Evolutionary conservation across 2,113 vertebrate species (phyloP).

Genomic region (Glaucomys volans): DNA sequence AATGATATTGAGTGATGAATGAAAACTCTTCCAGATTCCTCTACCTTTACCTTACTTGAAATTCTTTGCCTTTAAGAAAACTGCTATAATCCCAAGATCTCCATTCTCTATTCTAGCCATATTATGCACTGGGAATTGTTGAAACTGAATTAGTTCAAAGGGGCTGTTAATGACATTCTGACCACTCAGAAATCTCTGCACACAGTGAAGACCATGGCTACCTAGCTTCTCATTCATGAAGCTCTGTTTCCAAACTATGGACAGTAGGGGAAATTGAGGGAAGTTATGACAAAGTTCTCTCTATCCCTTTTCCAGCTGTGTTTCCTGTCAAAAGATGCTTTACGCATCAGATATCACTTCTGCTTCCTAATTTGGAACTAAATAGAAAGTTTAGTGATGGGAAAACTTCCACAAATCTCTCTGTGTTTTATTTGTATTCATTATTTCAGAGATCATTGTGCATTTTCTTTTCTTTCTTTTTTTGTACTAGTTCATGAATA

Average conservation of each 20-base stretch:
- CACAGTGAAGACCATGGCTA: background rate
- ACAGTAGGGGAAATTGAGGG: background rate
- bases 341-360: background rate
- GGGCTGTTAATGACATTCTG: background rate
- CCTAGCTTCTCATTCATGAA: background rate
- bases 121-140: background rate
- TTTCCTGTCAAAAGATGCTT: background rate
- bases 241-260: background rate
- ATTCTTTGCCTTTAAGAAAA: conserved; percentile 30
- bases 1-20: background rate
- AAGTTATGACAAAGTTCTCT: background rate
- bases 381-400: background rate
- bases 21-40: background rate
- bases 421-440: conserved; percentile 6
- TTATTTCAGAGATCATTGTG: background rate
- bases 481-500: conserved; percentile 1
- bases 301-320: background rate
- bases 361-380: conserved; percentile 38
- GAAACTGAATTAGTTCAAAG: conserved; percentile 14
- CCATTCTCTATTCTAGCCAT: background rate
- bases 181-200: background rate
- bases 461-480: conserved; percentile 12
- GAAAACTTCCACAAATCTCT: conserved; percentile 20
- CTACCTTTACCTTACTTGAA: background rate
- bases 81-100: background rate